Evolutionary conservation across 37 sponge, comb jelly and placozoan genomes (phyloP), one percentile per base, ranked within the genome.

Genomic region (Cliona cf. orientalis): DNA sequence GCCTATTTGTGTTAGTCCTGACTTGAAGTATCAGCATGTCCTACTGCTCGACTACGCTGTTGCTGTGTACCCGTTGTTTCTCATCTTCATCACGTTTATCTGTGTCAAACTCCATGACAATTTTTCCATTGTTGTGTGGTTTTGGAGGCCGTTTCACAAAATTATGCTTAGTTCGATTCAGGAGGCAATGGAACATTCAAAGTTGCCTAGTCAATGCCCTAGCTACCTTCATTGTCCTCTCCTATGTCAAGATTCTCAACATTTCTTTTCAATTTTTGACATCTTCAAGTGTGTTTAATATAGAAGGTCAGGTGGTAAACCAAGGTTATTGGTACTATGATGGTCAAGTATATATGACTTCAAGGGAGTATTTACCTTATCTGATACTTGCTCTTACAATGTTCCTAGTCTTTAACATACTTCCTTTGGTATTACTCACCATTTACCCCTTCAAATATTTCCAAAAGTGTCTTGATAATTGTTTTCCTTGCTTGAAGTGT

Each of bases 41-140:
- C 36, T 66, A 21, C 32, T 56, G 29, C 66, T 79, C 19, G 38
- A 62, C 21, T 79, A 67, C 44, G 9, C 66, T 2, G 25, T 37
- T 26, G 80, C 80, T 46, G 21, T 79, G 25, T 79, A 79, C 46
- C 68, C 80, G 14, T 28, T 79, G 28, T 35, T 36, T 26, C 31
- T 44, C 23, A 41, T 79, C 46, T 1, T 66, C 38, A 2, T 79
- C 26, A 64, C 55, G 19, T 79, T 66, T 29, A 0, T 46, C 23
- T 66, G 42, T 4, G 53, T 79, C 22, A 36, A 79, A 66, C 58
- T 75, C 2, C 58, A 75, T 56, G 76, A 67, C 37, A 22, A 28
- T 5, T 72, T 46, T 35, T 31, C 56, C 23, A 25, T 25, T 26
- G 19, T 53, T 7, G 35, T 43, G 46, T 72, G 73, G 34, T 28